These are phyloP conservation scores for Gonioctena quinquepunctata DNA, from an alignment of 1,140 invertebrate species.

Conservation along the genomic window DNA sequence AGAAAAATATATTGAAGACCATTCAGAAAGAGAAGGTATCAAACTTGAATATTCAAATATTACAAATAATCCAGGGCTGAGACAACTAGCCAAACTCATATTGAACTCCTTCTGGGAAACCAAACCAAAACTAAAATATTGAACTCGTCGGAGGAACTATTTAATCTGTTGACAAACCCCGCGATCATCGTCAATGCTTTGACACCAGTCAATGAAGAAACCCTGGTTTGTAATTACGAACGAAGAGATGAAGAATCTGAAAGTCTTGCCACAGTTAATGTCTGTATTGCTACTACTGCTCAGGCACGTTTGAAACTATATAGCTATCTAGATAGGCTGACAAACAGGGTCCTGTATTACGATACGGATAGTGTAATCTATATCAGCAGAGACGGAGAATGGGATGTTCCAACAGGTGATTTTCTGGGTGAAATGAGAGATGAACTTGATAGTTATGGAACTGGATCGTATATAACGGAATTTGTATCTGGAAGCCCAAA, in stretches of 20 bases:
- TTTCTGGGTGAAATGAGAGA: constrained; percentile 47
- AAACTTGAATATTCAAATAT: constrained; percentile 38
- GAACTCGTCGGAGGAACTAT: background rate
- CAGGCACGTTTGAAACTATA: constrained; percentile 37
- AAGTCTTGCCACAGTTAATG: constrained; percentile 36
- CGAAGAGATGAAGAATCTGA: constrained; percentile 1
- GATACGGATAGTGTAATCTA: constrained; percentile 41
- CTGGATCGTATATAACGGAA: constrained; percentile 21
- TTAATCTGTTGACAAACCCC: constrained; percentile 8
- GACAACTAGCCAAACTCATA: constrained; percentile 47
- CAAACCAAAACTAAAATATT: constrained; percentile 17
- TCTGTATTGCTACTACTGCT: constrained; percentile 51
- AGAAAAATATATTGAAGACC: constrained; percentile 48
- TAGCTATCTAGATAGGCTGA: constrained; percentile 16
- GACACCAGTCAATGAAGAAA: background rate
- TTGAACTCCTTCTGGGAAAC: constrained; percentile 51
- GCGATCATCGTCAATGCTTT: background rate
- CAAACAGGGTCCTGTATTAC: constrained; percentile 5
- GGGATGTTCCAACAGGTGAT: constrained; percentile 29
- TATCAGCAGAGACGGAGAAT: constrained; percentile 15
- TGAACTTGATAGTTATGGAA: constrained; percentile 44
- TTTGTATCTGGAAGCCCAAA: constrained; percentile 43
- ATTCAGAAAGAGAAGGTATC: constrained; percentile 52
- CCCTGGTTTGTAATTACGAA: constrained; percentile 4
- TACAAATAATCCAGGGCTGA: constrained; percentile 39